These are phyloP conservation scores for Papilio helenus DNA, from an alignment of 1,140 invertebrate genomes.

Conservation along the genomic window DNA sequence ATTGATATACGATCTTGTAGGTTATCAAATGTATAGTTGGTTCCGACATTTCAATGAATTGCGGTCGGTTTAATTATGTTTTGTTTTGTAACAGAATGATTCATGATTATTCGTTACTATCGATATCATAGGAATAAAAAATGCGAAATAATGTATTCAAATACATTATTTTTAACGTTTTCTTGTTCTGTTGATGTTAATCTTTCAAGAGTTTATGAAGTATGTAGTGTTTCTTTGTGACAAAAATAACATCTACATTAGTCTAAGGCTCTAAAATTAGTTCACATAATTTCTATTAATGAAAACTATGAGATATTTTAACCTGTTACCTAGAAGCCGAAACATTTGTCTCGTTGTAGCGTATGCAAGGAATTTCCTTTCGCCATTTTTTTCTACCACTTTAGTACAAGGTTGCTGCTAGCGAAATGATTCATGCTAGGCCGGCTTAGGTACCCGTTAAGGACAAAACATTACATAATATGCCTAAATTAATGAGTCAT, in stretches of 20 bases:
- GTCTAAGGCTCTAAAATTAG: no score
- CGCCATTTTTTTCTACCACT: constrained; percentile 55
- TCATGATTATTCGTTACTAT: neutral
- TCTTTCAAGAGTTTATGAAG: neutral
- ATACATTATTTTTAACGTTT: neutral
- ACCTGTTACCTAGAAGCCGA: neutral
- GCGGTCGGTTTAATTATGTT: constrained; percentile 10
- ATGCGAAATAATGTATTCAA: no score
- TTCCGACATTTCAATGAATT: constrained; percentile 15
- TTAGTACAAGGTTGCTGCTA: constrained; percentile 52
- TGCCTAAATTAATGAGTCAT: constrained; percentile 19
- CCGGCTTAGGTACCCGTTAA: constrained; percentile 13
- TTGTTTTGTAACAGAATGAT: constrained; percentile 14
- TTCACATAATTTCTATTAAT: neutral
- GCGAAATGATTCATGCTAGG: constrained; percentile 42
- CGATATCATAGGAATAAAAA: neutral
- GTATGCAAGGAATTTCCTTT: constrained; percentile 65
- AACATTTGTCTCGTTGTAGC: constrained; percentile 34
- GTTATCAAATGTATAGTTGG: constrained; percentile 6
- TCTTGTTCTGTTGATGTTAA: neutral
- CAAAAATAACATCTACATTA: no score
- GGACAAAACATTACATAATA: constrained; percentile 24
- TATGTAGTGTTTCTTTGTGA: no score
- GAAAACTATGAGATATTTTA: neutral
- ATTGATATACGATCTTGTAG: constrained; percentile 9